Percentiles rank a stretch among this genome's conserved stretches.
These are phyloP conservation scores for Astropecten irregularis DNA, from an alignment of 53 echinoderm and acorn worm genomes.

Conservation along the genomic window DNA sequence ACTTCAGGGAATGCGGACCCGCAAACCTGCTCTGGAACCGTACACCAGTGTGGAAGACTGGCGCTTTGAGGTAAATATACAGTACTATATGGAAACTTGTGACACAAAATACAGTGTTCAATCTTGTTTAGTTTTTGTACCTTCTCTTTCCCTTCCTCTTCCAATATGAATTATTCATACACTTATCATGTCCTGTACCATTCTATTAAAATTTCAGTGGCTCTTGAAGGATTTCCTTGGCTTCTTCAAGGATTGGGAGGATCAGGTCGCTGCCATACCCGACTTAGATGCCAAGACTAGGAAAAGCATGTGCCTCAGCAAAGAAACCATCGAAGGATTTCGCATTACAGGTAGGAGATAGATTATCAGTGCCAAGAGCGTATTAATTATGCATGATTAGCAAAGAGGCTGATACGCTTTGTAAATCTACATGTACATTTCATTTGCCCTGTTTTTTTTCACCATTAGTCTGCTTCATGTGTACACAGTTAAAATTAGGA, in stretches of 20 bases:
- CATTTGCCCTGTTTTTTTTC: too few species aligned
- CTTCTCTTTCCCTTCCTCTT: background rate
- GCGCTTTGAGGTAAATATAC: background rate
- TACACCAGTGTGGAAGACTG: too few species aligned
- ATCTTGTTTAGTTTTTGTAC: background rate
- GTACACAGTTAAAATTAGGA: too few species aligned
- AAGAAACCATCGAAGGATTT: background rate
- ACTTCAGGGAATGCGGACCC: background rate
- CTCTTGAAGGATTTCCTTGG: background rate
- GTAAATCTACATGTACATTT: too few species aligned
- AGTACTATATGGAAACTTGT: too few species aligned
- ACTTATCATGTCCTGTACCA: too few species aligned
- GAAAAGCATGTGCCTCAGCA: slow-evolving; percentile 33
- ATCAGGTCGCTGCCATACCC: background rate
- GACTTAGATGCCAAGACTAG: background rate
- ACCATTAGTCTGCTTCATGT: too few species aligned
- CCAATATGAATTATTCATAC: too few species aligned
- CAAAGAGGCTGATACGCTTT: too few species aligned
- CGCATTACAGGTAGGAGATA: slow-evolving; percentile 31
- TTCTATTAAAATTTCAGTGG: background rate
- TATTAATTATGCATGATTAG: too few species aligned
- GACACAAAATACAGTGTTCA: background rate
- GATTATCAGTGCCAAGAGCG: too few species aligned
- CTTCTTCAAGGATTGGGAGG: slow-evolving; percentile 25
- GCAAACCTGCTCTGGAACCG: background rate